Evolutionary conservation across 2,113 vertebrate genomes (phyloP), one percentile per base, ranked within the genome.

Genomic region (Grammatotria lemairii): DNA sequence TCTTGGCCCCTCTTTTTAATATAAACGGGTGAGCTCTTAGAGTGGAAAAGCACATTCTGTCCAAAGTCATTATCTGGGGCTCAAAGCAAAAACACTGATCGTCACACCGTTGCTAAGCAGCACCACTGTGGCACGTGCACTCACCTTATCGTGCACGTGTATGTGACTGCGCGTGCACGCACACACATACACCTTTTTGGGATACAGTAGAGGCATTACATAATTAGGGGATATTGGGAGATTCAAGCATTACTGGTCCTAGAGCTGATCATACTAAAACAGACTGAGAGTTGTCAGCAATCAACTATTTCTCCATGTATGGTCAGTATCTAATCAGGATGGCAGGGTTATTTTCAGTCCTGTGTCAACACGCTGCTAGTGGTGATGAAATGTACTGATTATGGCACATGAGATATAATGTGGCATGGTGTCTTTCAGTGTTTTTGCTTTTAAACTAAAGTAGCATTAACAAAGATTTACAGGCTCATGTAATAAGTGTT

Each of bases 31-130:
- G 88, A 93, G 88, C 84, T 86, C 83, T 82, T 88, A 89, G 87
- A 19, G 68, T 87, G 87, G 84, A 87, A 78, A 90, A 91, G 88
- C 87, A 90, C 92, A 91, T 88, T 87, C 70, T 80, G 57, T 91
- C 82, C 87, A 90, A 63, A 93, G 89, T 95, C 92, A 90, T 94
- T 95, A 95, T 95, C 89, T 88, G 90, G 84, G 89, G 73, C 89
- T 94, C 91, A 91, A 80, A 89, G 89, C 16, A 63, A 90, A 89
- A 86, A 91, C 85, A 28, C 70, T 23, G 78, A 75, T 91, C 28
- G 91, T 91, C 92, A 92, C 87, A 78, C 80, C 10, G 96, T 96
- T 96, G 96, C 96, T 94, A 91, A 94, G 96, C 96, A 95, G 92
- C 95, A 82, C 51, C 49, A 14, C 84, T 82, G 86, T 83, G 86